Evolutionary conservation across 2,888 invertebrate species (phyloP), one percentile per base, ranked within the genome.

Genomic region (Tachina fera): DNA sequence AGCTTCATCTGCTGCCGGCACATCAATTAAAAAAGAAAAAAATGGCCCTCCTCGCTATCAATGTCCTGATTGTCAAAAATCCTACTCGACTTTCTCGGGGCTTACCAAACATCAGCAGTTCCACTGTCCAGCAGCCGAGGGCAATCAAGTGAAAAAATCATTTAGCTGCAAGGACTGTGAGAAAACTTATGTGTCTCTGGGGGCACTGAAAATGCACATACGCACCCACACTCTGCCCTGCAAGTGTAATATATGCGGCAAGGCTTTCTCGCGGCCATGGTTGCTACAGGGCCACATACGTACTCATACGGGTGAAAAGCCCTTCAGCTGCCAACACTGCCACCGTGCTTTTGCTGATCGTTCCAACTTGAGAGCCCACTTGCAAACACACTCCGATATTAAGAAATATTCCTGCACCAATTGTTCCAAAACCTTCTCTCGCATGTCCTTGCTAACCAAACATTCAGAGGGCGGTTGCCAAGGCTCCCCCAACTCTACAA

Each of bases 141-240:
- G 96, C 9, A 96, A 96, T 87, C 95, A 96, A 68, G 96, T 97
- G 65, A 96, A 98, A 92, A 98, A 98, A 92, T 96, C 97, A 43
- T 98, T 98, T 93, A 96, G 96, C 91, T 99, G 99, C 94, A 98
- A 98, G 93, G 97, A 96, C 93, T 99, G 99, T 94, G 97, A 98
- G 88, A 99, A 99, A 93, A 96, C 97, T 31, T 99, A 99, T 94
- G 97, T 97, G 11, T 98, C 98, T 0, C 93, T 99, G 87, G 99
- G 99, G 6, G 99, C 99, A 0, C 94, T 99, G 14, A 99, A 99
- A 93, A 99, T 99, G 99, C 99, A 99, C 94, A 99, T 99, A 89
- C 95, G 99, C 87, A 99, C 99, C 8, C 99, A 99, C 93, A 99
- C 99, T 1, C 93, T 99, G 89, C 99, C 99, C 9, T 99, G 99